Evolutionary conservation across 2,797 vertebrate genomes (phyloP).

Genomic region (Halcyon chelicuti): DNA sequence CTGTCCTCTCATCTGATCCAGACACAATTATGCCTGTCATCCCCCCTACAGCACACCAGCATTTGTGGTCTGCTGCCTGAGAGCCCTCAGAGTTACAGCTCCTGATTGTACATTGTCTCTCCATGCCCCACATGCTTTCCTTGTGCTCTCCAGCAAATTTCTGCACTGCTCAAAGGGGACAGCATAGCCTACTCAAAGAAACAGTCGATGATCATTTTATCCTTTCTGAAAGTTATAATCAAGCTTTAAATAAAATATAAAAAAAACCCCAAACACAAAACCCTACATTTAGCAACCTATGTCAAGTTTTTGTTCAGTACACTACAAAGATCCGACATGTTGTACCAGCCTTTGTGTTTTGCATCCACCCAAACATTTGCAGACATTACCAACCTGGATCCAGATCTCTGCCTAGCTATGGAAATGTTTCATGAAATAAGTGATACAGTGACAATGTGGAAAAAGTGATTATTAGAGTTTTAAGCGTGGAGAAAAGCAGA

Average conservation of each 20-base stretch:
- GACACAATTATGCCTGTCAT: accelerated
- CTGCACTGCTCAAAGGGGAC: not conserved
- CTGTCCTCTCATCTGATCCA: not conserved
- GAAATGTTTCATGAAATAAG: not conserved
- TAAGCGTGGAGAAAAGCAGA: not conserved
- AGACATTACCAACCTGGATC: not conserved
- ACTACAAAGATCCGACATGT: not conserved
- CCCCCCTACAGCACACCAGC: not conserved
- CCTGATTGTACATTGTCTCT: not conserved
- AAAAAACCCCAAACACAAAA: no score
- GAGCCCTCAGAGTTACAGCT: not conserved
- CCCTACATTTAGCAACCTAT: not conserved
- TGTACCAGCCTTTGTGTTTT: not conserved
- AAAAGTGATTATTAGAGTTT: not conserved
- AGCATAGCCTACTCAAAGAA: not conserved
- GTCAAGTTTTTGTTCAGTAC: not conserved
- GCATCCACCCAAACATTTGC: not conserved
- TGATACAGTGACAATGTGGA: not conserved
- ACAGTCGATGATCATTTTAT: not conserved
- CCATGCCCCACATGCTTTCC: not conserved
- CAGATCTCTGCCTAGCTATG: not conserved
- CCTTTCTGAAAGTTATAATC: not conserved
- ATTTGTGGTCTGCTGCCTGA: not conserved
- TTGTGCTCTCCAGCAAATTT: not conserved
- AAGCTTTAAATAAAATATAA: not conserved